Percentiles rank a stretch among this genome's conserved stretches.
These are phyloP conservation scores for Epinephelus lanceolatus DNA, from an alignment of 2,113 vertebrate species.

Conservation along the genomic window DNA sequence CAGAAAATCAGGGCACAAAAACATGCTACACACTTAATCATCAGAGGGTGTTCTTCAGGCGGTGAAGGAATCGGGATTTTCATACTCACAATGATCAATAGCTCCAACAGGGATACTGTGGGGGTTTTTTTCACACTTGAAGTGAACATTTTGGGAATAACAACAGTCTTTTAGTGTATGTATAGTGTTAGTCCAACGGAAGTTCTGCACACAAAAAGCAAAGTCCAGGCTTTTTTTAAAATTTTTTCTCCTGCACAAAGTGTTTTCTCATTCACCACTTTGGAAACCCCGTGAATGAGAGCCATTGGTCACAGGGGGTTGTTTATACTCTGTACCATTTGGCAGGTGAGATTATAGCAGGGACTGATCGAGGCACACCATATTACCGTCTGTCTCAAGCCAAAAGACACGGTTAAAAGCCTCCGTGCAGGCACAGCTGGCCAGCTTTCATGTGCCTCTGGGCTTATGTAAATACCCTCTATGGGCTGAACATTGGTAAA, in stretches of 20 bases:
- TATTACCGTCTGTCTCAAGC: conserved; percentile 57
- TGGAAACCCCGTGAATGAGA: conserved; percentile 31
- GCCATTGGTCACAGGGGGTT: conserved; percentile 62
- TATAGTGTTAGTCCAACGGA: neutral
- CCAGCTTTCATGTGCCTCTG: conserved; percentile 68
- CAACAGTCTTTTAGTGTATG: neutral
- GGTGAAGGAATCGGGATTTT: conserved; percentile 8
- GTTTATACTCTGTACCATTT: conserved; percentile 58
- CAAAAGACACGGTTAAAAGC: conserved; percentile 64
- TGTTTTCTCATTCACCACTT: conserved; percentile 24
- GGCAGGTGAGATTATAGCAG: conserved; percentile 70
- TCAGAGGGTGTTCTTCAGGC: conserved; percentile 14
- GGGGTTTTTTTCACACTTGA: neutral
- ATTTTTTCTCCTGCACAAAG: conserved; percentile 3
- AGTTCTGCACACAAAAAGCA: conserved; percentile 16
- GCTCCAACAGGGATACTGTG: neutral
- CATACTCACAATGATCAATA: conserved; percentile 5
- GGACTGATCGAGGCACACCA: conserved; percentile 44
- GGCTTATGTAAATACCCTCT: conserved; percentile 74
- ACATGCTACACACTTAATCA: conserved; percentile 11
- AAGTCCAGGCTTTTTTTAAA: neutral
- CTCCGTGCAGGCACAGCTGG: conserved; percentile 63
- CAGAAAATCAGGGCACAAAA: conserved; percentile 29
- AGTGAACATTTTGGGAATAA: conserved; percentile 3
- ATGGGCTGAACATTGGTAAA: conserved; percentile 73